These are phyloP conservation scores for Limnodromus scolopaceus DNA, from an alignment of 2,797 vertebrate genomes.

Conservation along the genomic window DNA sequence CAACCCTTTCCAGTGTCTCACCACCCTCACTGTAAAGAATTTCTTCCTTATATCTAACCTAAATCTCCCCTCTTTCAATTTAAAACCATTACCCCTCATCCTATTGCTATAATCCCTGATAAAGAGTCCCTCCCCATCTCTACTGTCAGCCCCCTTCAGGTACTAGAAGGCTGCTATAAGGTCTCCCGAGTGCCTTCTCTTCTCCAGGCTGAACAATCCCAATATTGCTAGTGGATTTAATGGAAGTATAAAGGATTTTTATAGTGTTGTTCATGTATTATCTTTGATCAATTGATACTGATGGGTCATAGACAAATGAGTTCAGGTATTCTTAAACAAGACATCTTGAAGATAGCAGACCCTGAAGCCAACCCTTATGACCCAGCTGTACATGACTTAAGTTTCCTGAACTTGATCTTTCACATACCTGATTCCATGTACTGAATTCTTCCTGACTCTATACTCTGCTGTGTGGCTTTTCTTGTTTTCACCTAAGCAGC, in stretches of 20 bases:
- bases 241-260: neutral
- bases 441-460: neutral
- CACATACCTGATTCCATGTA: neutral
- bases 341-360: neutral
- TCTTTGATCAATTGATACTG: neutral
- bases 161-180: too few relatives aligned
- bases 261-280: neutral
- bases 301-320: neutral
- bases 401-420: neutral
- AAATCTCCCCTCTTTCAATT: too few relatives aligned
- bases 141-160: too few relatives aligned
- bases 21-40: too few relatives aligned
- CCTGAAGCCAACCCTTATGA: neutral
- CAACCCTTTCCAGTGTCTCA: too few relatives aligned
- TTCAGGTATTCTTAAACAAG: neutral
- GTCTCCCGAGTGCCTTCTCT: too few relatives aligned
- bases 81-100: too few relatives aligned
- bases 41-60: too few relatives aligned
- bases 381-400: fast-evolving
- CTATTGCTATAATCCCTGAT: too few relatives aligned
- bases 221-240: neutral
- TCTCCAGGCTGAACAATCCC: too few relatives aligned
- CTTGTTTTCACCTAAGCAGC: neutral
- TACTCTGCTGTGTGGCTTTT: neutral
- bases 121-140: too few relatives aligned